Evolutionary conservation across 2,797 vertebrate species (phyloP), one percentile per base, ranked within the genome.

Genomic region (Buphagus erythrorhynchus): DNA sequence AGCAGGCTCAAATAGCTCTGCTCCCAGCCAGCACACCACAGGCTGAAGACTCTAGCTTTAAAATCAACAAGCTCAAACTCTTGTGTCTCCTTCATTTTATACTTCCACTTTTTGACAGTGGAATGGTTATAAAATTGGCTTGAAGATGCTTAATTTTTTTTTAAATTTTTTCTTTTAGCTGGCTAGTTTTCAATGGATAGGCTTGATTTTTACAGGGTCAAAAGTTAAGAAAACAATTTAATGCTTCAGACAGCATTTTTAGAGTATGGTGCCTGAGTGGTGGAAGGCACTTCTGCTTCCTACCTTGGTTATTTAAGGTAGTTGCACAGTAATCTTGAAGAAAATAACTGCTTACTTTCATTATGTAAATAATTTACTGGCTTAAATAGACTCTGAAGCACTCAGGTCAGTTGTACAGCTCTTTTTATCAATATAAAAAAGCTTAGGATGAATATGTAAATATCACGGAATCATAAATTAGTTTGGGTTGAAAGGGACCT

Each of bases 1-100:
- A 62, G 86, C 33, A 91, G 77, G 62, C 55, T 95, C 91, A 86
- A 92, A 87, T 90, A 93, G 84, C 71, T 33, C 55, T 81, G 71
- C 74, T 86, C 24, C 45, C 85, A 84, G 65, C 75, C 82, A 88
- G 21, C 66, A 84, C 63, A 26, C 63, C 2, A 0, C 82, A 40
- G 54, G 19, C 62, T n/a, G 20, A 18, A 26, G 48, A 7, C 45
- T 90, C 25, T 2, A 16, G 43, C 38, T 84, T 86, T 61, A 67
- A 84, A 92, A 74, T 66, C 71, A 81, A 75, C 83, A 73, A 82
- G 19, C 75, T 80, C 18, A 26, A 25, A n/a, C 55, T 72, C 58
- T 24, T 54, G 12, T 51, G 62, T 54, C 42, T 94, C 40, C 52
- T 95, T 77, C 43, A 8, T 91, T 86, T 84, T 85, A 21, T 35